phyloP scores from a whole-genome alignment of 2,113 vertebrate species.

The Phasianus colchicus region DNA sequence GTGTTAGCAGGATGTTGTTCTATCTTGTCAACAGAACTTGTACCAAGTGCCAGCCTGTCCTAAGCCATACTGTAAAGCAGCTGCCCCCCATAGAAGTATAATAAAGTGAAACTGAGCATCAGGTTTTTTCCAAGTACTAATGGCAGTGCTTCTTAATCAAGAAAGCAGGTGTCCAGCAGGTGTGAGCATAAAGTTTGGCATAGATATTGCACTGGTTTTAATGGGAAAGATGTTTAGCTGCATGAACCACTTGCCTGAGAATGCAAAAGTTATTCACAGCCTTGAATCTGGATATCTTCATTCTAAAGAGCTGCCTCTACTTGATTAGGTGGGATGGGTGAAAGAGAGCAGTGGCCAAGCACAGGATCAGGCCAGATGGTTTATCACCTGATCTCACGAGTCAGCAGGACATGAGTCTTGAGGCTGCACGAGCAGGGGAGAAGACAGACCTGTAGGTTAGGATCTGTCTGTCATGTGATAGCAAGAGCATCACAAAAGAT shows the following conservation, averaged over 20 bases:
- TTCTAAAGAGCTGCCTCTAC: background rate
- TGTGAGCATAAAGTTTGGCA: background rate
- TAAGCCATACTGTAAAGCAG: background rate
- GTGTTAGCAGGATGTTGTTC: conserved; percentile 2
- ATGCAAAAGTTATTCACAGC: background rate
- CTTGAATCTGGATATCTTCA: background rate
- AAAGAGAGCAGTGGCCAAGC: background rate
- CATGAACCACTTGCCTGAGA: background rate
- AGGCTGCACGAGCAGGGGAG: background rate
- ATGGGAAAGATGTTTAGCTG: background rate
- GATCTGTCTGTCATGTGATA: background rate
- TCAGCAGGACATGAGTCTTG: accelerated
- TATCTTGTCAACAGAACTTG: background rate
- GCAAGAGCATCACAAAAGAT: background rate
- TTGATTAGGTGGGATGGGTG: background rate
- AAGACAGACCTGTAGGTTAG: background rate
- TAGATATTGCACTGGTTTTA: background rate
- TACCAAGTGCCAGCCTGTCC: background rate
- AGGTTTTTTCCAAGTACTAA: background rate
- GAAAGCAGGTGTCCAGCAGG: background rate
- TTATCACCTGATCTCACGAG: background rate
- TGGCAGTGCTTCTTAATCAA: background rate
- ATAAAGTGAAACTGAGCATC: background rate
- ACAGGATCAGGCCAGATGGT: background rate
- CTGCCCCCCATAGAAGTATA: background rate